phyloP scores from a whole-genome alignment of 2,797 vertebrate genomes.

The Acanthurus tractus region DNA sequence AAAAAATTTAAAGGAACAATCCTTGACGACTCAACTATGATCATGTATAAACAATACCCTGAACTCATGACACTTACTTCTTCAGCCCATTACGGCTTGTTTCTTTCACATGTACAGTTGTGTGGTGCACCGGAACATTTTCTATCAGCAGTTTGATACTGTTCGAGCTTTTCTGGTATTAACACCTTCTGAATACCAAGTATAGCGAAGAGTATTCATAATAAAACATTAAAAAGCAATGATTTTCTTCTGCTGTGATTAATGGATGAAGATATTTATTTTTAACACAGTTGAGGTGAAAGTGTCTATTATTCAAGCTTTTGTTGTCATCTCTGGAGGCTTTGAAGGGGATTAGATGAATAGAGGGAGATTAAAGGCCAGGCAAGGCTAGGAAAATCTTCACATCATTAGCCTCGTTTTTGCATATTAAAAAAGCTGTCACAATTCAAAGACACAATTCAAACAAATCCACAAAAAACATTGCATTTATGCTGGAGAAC shows the following conservation, averaged over 20 bases:
- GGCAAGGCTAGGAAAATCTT: conserved; percentile 50
- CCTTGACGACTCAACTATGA: conserved; percentile 21
- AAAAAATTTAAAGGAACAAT: conserved; percentile 13
- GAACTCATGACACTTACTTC: conserved; percentile 23
- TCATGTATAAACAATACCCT: conserved; percentile 33
- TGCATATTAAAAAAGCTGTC: conserved; percentile 73
- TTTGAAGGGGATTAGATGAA: conserved; percentile 68
- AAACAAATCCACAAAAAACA: conserved; percentile 63
- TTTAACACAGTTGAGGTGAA: conserved; percentile 19
- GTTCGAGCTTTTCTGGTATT: conserved; percentile 59
- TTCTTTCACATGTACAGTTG: conserved; percentile 15
- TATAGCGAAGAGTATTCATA: conserved; percentile 60
- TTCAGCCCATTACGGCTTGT: conserved; percentile 17
- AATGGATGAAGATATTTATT: conserved; percentile 25
- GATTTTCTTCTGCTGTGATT: conserved; percentile 37
- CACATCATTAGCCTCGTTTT: conserved; percentile 66
- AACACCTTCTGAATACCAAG: conserved; percentile 48
- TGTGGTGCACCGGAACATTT: conserved; percentile 29
- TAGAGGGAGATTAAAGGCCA: conserved; percentile 73
- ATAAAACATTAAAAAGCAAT: conserved; percentile 65
- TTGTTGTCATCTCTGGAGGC: conserved; percentile 52
- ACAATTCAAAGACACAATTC: conserved; percentile 49
- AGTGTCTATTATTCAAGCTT: conserved; percentile 33
- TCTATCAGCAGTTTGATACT: conserved; percentile 82
- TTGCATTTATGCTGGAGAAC: conserved; percentile 44